Percentiles rank a stretch among this genome's conserved stretches.
phyloP scores from a whole-genome alignment of 2,113 vertebrate genomes.

The Atherinomorus stipes region DNA sequence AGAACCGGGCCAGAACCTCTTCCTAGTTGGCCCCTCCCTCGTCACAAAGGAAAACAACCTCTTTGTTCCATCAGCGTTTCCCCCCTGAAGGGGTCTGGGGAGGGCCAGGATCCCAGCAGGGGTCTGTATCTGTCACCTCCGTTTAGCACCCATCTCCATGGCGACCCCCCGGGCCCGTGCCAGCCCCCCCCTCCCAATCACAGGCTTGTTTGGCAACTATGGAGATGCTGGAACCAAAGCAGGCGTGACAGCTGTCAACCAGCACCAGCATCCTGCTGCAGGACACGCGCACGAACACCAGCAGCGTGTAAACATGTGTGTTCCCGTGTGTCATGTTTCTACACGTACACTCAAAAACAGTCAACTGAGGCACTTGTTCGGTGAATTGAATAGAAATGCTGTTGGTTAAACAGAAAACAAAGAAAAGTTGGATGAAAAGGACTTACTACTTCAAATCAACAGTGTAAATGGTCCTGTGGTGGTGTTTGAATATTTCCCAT shows the following conservation, averaged over 20 bases:
- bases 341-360: too few relatives aligned
- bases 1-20: conserved; percentile 6
- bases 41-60: conserved; percentile 30
- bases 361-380: too few relatives aligned
- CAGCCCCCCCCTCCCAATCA: conserved; percentile 54
- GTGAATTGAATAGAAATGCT: too few relatives aligned
- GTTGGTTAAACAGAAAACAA: too few relatives aligned
- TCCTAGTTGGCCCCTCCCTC: conserved; percentile 3
- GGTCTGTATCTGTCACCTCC: conserved; percentile 74
- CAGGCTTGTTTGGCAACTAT: conserved; percentile 76
- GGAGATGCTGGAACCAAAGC: conserved; percentile 72
- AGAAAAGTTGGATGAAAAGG: too few relatives aligned
- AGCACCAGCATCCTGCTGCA: conserved; percentile 58
- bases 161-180: conserved; percentile 41
- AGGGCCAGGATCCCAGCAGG: conserved; percentile 53
- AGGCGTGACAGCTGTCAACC: conserved; percentile 82
- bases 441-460: too few relatives aligned
- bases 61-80: conserved; percentile 58
- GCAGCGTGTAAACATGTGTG: background rate
- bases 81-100: conserved; percentile 43
- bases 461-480: too few relatives aligned
- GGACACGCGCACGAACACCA: conserved; percentile 29
- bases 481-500: too few relatives aligned
- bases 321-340: background rate
- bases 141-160: conserved; percentile 67